Percentiles rank a stretch among this genome's conserved stretches.
Conservation (phyloP, 2,797 vertebrate species). For the Cirrhinus molitorella region DNA sequence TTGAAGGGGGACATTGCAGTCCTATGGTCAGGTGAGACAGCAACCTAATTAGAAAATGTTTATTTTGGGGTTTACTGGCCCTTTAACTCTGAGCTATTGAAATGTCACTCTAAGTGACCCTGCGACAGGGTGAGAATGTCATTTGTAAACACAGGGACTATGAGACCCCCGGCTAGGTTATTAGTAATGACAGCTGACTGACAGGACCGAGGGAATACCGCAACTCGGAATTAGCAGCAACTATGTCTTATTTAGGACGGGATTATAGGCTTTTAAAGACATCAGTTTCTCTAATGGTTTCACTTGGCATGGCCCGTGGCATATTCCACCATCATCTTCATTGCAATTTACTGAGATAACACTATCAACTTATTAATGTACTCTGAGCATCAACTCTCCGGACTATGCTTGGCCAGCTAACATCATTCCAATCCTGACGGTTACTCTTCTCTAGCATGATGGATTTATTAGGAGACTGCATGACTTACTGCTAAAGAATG, state of each 20-base stretch:
- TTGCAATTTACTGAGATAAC: conserved; percentile 51
- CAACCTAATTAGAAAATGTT: conserved; percentile 50
- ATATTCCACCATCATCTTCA: conserved; percentile 3
- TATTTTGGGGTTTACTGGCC: conserved; percentile 54
- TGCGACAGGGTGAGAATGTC: conserved; percentile 38
- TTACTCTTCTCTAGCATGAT: conserved; percentile 71
- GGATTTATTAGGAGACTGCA: conserved; percentile 73
- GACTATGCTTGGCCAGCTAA: conserved; percentile 68
- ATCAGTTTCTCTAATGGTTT: conserved; percentile 13
- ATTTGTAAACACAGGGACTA: conserved; percentile 47
- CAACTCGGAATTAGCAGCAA: conserved; percentile 23
- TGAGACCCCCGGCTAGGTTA: conserved; percentile 43
- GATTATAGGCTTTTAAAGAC: conserved; percentile 24
- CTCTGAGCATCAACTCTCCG: conserved; percentile 58
- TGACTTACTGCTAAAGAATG: conserved; percentile 76
- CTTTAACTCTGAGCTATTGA: conserved; percentile 53
- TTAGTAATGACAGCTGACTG: conserved; percentile 53
- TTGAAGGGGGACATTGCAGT: background rate
- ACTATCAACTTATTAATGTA: conserved; percentile 61
- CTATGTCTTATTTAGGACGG: conserved; percentile 40
- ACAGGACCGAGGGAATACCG: conserved; percentile 36
- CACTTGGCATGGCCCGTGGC: conserved; percentile 2
- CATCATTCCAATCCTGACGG: conserved; percentile 58
- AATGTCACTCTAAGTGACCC: conserved; percentile 49
- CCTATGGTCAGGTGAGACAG: conserved; percentile 39